phyloP scores from a whole-genome alignment of 2,888 invertebrate species.

The Cartodere bifasciata region DNA sequence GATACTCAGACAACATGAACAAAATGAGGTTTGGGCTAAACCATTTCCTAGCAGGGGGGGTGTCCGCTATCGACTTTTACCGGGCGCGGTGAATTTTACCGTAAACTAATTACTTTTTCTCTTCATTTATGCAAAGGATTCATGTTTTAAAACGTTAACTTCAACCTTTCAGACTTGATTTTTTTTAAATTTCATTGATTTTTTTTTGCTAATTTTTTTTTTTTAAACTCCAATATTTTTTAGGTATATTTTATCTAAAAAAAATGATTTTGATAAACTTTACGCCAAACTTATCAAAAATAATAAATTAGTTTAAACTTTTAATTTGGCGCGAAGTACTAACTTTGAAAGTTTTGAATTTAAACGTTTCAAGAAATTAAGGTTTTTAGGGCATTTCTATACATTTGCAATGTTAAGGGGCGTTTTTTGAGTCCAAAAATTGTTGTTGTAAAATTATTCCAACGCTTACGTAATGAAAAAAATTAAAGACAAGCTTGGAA shows the following conservation, averaged over 20 bases:
- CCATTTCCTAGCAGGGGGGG: constrained; percentile 35
- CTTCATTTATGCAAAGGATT: too few relatives aligned
- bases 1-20: constrained; percentile 34
- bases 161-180: too few relatives aligned
- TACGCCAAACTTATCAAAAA: too few relatives aligned
- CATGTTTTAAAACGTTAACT: too few relatives aligned
- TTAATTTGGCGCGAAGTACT: neutral
- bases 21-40: constrained; percentile 38
- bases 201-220: too few relatives aligned
- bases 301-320: too few relatives aligned
- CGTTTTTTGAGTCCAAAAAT: constrained; percentile 12
- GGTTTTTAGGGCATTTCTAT: neutral
- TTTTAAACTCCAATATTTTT: too few relatives aligned
- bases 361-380: constrained; percentile 1
- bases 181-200: too few relatives aligned
- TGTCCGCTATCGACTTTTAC: constrained; percentile 24
- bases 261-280: too few relatives aligned
- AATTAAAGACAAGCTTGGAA: constrained; percentile 31
- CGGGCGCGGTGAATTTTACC: constrained; percentile 10
- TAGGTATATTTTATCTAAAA: too few relatives aligned
- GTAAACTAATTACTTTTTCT: constrained; percentile 2
- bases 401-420: neutral
- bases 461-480: constrained; percentile 34
- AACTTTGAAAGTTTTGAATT: constrained; percentile 1
- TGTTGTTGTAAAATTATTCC: constrained; percentile 22